phyloP scores from a whole-genome alignment of 2,113 vertebrate species.

The Bos javanicus region DNA sequence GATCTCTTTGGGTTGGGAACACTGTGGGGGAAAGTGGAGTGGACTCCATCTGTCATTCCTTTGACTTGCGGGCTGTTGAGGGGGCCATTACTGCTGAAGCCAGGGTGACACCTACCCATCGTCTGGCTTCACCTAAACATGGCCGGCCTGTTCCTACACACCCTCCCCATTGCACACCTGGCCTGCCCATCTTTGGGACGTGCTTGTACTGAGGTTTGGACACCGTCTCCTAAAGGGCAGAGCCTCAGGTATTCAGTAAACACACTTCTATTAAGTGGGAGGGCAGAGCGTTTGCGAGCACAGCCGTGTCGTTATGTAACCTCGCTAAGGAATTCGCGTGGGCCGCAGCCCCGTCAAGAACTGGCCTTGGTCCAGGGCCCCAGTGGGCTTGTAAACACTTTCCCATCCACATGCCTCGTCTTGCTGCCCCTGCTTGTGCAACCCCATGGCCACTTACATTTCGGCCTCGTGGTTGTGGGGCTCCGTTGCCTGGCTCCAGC shows the following conservation, averaged over 20 bases:
- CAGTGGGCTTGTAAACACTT: not conserved
- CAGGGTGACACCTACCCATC: fast-evolving
- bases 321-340: not conserved
- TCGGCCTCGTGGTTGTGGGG: not conserved
- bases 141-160: fast-evolving
- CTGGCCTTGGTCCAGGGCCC: not conserved
- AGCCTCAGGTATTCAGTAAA: not conserved
- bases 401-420: not conserved
- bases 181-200: fast-evolving
- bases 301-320: not conserved
- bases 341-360: not conserved
- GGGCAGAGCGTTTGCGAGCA: not conserved
- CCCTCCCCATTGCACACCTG: fast-evolving
- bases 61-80: fast-evolving
- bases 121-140: fast-evolving
- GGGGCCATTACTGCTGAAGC: not conserved
- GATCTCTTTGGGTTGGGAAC: too few species aligned
- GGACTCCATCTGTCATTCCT: not conserved
- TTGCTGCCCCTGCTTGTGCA: not conserved
- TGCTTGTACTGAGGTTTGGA: not conserved
- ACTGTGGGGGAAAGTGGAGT: too few species aligned
- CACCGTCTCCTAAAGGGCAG: not conserved
- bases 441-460: not conserved
- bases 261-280: not conserved
- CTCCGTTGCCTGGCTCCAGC: not conserved